Evolutionary conservation across 1,140 invertebrate species (phyloP).

Genomic region (Heterodera schachtii): DNA sequence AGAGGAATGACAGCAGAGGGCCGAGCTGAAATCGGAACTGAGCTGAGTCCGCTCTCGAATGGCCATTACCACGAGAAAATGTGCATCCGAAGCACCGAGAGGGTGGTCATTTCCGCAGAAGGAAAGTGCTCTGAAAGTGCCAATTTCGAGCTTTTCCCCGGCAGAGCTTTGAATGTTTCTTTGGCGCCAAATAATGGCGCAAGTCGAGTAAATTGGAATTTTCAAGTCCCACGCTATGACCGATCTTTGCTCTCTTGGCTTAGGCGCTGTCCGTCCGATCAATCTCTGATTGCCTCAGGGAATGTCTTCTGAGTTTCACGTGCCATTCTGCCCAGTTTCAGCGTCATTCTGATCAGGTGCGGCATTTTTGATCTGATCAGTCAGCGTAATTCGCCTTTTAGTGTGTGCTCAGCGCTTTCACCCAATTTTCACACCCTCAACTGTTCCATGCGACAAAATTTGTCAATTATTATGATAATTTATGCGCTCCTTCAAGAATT

Average conservation of each 20-base stretch:
- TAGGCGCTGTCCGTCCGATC: neutral
- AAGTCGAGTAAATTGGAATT: neutral
- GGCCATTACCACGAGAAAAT: slow-evolving; percentile 61
- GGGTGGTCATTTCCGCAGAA: neutral
- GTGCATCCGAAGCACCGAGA: slow-evolving; percentile 48
- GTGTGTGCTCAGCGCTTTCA: slow-evolving; percentile 58
- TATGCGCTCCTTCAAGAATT: slow-evolving; percentile 51
- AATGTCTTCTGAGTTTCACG: neutral
- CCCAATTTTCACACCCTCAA: slow-evolving; percentile 56
- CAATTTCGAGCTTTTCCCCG: slow-evolving; percentile 5
- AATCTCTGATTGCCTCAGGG: slow-evolving; percentile 1
- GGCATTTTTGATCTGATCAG: slow-evolving; percentile 24
- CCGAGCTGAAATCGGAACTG: slow-evolving; percentile 30
- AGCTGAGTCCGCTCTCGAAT: slow-evolving; percentile 56
- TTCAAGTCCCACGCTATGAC: neutral
- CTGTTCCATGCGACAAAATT: slow-evolving; percentile 49
- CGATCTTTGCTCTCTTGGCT: too few relatives aligned
- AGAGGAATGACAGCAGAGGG: neutral
- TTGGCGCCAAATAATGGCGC: neutral
- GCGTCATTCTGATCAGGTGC: neutral
- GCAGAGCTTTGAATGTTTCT: slow-evolving; percentile 4
- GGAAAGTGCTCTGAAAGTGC: slow-evolving; percentile 1
- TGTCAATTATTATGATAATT: slow-evolving; percentile 63
- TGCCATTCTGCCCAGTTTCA: slow-evolving; percentile 1
- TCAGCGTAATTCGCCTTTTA: slow-evolving; percentile 44